These are phyloP conservation scores for Spicauda simplicius DNA, from an alignment of 2,888 invertebrate genomes.

Conservation along the genomic window DNA sequence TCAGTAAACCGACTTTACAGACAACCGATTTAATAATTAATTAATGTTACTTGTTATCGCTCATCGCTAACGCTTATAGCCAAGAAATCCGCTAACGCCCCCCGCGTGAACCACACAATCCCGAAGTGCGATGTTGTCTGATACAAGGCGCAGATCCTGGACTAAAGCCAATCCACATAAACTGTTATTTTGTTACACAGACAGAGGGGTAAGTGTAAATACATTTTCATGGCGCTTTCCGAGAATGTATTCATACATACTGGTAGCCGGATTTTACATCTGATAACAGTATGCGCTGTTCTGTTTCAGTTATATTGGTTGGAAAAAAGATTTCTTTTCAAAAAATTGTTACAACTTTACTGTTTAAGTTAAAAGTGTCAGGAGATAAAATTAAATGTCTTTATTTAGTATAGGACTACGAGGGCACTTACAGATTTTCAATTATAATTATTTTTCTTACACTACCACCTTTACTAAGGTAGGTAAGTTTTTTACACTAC, in stretches of 20 bases:
- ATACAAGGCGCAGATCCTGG: constrained; percentile 56
- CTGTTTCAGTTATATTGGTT: neutral
- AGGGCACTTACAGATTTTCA: too few species aligned
- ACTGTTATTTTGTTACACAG: constrained; percentile 61
- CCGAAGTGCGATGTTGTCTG: constrained; percentile 49
- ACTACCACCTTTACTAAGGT: too few species aligned
- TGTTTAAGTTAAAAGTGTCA: too few species aligned
- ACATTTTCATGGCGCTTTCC: constrained; percentile 47
- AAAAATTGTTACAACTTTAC: too few species aligned
- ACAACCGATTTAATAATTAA: too few species aligned
- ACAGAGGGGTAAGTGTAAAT: constrained; percentile 53
- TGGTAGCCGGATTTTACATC: constrained; percentile 1
- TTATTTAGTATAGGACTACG: too few species aligned
- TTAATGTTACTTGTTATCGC: too few species aligned
- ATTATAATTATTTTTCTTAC: too few species aligned
- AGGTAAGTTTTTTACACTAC: too few species aligned
- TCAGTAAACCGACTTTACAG: too few species aligned
- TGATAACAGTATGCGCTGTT: constrained; percentile 6
- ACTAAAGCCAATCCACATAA: constrained; percentile 61
- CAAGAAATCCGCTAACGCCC: constrained; percentile 4
- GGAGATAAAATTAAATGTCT: too few species aligned
- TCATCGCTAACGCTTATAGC: too few species aligned
- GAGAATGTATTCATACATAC: constrained; percentile 36
- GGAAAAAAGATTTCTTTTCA: neutral
- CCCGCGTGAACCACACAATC: constrained; percentile 22